Evolutionary conservation across 2,797 vertebrate genomes (phyloP), one percentile per base, ranked within the genome.

Genomic region (Chelonia mydas): DNA sequence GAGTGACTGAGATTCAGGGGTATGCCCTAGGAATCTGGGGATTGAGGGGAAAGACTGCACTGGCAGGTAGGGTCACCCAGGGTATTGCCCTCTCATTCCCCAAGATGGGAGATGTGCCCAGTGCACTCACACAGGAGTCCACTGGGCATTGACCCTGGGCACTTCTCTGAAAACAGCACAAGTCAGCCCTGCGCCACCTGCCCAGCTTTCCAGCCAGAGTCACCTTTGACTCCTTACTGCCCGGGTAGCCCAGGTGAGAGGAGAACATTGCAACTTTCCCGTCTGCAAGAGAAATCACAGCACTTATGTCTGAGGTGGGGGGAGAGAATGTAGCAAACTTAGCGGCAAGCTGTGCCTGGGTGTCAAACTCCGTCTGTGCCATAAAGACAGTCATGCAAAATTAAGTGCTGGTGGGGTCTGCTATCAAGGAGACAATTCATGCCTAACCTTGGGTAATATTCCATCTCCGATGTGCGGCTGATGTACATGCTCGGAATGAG

Each of bases 321-420:
- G 25, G 84, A 54, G 47, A 55, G 87, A 89, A 86, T 79, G 77
- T 57, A 94, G 83, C 91, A n/a, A 92, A 93, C 82, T 49, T 11
- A 74, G 89, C 86, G 88, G 93, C 84, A 95, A 90, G 76, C 76
- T 12, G 82, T 82, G 90, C 74, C 85, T 81, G 81, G 91, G 95
- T 23, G 55, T 96, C 97, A 93, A 94, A 95, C 97, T 98, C 94
- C 85, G 88, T 80, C 96, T 87, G 96, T 94, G 95, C 97, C 96
- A 94, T 97, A 96, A 97, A 98, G 95, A 93, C 11, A 84, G 96
- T 94, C 96, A 94, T 93, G 93, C 90, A 96, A 97, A 97, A 96
- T 91, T 83, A 86, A 97, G 59, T 91, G 59, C 92, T 74, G 83
- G 92, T 92, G 17, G 97, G 94, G 61, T 90, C 95, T 1, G 54